A percentile compares a stretch with the other conserved stretches of the same genome.
Evolutionary conservation across 2,888 invertebrate species (phyloP).

Genomic region (Halocaridina rubra): DNA sequence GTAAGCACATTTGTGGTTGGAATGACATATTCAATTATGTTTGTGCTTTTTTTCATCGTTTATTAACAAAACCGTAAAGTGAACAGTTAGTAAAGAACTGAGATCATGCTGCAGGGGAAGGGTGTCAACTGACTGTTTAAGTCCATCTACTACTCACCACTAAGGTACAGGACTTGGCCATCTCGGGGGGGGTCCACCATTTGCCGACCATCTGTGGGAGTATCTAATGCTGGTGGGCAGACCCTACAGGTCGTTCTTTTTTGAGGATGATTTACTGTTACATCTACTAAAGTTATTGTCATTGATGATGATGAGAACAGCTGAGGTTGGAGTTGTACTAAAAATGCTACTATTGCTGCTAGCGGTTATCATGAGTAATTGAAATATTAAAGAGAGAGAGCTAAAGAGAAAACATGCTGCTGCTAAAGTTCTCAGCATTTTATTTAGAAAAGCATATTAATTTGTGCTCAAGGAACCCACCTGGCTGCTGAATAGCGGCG

Average conservation of each 20-base stretch:
- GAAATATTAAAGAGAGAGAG: neutral
- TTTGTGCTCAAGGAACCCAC: conserved; percentile 36
- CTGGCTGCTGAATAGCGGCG: conserved; percentile 58
- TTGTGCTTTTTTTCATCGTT: too few relatives aligned
- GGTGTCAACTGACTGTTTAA: neutral
- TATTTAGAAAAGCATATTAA: neutral
- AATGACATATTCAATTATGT: too few relatives aligned
- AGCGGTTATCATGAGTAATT: too few relatives aligned
- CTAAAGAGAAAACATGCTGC: conserved; percentile 4
- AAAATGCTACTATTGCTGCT: conserved; percentile 32
- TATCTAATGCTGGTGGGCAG: conserved; percentile 13
- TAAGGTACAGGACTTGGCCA: neutral
- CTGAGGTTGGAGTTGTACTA: conserved; percentile 23
- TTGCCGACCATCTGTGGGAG: conserved; percentile 37
- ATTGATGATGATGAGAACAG: conserved; percentile 9
- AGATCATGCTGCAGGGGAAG: too few relatives aligned
- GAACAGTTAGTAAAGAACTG: too few relatives aligned
- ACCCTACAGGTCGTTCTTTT: conserved; percentile 18
- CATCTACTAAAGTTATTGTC: conserved; percentile 13
- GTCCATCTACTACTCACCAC: conserved; percentile 19
- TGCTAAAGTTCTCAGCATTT: neutral
- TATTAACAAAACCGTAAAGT: too few relatives aligned
- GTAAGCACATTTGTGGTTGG: too few relatives aligned
- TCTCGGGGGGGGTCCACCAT: conserved; percentile 18
- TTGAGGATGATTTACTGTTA: conserved; percentile 9